phyloP scores from a whole-genome alignment of 2,888 invertebrate species.

The Eristalinus aeneus region DNA sequence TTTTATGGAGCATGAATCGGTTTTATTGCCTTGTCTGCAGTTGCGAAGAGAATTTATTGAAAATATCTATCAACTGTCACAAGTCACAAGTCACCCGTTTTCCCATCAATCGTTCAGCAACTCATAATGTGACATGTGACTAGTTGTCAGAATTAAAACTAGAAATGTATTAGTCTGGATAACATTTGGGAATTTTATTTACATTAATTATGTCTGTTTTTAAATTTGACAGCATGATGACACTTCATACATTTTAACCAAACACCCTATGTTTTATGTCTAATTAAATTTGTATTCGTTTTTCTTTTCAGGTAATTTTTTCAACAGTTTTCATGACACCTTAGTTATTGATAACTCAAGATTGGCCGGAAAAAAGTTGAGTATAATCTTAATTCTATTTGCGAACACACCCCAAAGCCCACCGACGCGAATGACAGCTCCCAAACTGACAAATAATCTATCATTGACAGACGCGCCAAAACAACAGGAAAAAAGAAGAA shows the following conservation, averaged over 20 bases:
- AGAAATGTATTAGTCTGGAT: neutral
- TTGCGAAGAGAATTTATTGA: neutral
- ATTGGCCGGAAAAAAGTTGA: neutral
- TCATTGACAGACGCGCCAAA: neutral
- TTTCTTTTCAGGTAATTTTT: constrained; percentile 33
- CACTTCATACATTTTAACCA: no score
- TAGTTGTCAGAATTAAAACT: neutral
- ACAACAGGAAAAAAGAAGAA: neutral
- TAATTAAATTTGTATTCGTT: neutral
- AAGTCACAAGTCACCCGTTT: no score
- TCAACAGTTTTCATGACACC: neutral
- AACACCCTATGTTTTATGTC: neutral
- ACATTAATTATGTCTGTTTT: neutral
- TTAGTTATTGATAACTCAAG: neutral
- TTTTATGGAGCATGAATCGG: neutral
- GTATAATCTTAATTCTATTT: neutral
- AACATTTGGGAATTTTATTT: neutral
- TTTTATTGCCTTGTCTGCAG: neutral
- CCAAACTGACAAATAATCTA: constrained; percentile 5
- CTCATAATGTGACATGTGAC: neutral
- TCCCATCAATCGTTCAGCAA: neutral
- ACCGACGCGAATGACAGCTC: neutral
- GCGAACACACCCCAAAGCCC: neutral
- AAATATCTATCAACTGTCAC: neutral
- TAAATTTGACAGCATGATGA: neutral